Evolutionary conservation across 1,140 invertebrate species (phyloP).

Genomic region (Drosophila nigromelanica): DNA sequence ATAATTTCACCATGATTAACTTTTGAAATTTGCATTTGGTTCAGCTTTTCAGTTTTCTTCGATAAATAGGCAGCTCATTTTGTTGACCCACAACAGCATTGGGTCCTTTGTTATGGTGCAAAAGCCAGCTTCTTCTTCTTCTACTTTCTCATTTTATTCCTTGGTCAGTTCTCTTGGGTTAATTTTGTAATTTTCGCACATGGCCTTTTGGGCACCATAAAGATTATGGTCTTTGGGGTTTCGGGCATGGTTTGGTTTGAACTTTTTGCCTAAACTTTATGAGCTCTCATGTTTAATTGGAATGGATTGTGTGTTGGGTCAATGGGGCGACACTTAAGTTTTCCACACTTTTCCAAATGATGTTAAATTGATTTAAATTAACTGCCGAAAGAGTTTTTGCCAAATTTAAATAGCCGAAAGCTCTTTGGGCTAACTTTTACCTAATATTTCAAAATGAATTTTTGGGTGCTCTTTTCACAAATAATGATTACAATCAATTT

Average conservation of each 20-base stretch:
- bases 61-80: constrained; percentile 43
- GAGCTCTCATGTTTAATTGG: constrained; percentile 57
- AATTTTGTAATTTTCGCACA: constrained; percentile 69
- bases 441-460: constrained; percentile 11
- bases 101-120: constrained; percentile 31
- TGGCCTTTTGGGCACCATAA: constrained; percentile 69
- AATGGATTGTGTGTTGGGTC: constrained; percentile 53
- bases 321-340: constrained; percentile 27
- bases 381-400: constrained; percentile 15
- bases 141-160: neutral
- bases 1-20: constrained; percentile 79
- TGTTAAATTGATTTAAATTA: constrained; percentile 42
- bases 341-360: constrained; percentile 29
- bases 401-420: constrained; percentile 4
- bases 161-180: constrained; percentile 47
- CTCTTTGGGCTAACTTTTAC: constrained; percentile 8
- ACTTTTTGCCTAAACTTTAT: constrained; percentile 24
- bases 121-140: constrained; percentile 6
- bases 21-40: constrained; percentile 73
- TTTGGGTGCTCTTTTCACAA: neutral
- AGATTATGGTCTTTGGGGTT: constrained; percentile 58
- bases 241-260: neutral
- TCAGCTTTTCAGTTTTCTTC: constrained; percentile 24
- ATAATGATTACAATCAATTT: constrained; percentile 34
- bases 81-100: constrained; percentile 61